These are phyloP conservation scores for Platysteira castanea DNA, from an alignment of 2,113 vertebrate genomes.

Conservation along the genomic window DNA sequence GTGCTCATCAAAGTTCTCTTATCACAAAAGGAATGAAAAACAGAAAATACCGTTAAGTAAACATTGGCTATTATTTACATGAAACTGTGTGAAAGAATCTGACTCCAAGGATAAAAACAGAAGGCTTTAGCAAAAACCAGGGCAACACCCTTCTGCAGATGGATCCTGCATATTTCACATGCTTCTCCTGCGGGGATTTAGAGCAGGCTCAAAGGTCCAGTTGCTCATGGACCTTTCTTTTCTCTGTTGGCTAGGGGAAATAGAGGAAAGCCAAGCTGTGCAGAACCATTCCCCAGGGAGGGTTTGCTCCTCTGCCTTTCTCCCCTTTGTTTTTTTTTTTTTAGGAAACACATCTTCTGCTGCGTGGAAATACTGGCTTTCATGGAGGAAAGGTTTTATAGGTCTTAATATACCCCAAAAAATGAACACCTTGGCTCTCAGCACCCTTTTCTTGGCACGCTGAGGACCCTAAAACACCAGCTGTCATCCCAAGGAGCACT, in stretches of 20 bases:
- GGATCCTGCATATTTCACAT: background rate
- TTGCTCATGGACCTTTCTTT: background rate
- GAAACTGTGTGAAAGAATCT: too few species aligned
- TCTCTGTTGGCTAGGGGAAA: background rate
- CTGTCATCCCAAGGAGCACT: background rate
- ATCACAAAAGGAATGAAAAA: too few species aligned
- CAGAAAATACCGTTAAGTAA: too few species aligned
- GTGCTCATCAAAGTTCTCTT: too few species aligned
- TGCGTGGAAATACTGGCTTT: background rate
- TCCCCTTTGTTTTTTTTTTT: background rate
- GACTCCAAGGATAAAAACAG: too few species aligned
- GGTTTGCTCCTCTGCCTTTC: background rate
- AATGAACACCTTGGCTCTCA: background rate
- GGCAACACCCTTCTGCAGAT: background rate
- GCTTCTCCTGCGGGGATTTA: accelerated
- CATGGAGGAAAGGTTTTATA: background rate
- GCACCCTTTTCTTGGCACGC: background rate
- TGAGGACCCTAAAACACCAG: background rate
- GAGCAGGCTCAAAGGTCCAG: background rate
- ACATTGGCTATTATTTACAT: too few species aligned
- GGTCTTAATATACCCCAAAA: accelerated
- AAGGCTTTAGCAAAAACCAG: too few species aligned
- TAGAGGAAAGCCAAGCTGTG: background rate
- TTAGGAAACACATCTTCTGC: background rate
- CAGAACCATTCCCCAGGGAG: background rate